Evolutionary conservation across 1,140 invertebrate species (phyloP).

Genomic region (Dendrolimus kikuchii): DNA sequence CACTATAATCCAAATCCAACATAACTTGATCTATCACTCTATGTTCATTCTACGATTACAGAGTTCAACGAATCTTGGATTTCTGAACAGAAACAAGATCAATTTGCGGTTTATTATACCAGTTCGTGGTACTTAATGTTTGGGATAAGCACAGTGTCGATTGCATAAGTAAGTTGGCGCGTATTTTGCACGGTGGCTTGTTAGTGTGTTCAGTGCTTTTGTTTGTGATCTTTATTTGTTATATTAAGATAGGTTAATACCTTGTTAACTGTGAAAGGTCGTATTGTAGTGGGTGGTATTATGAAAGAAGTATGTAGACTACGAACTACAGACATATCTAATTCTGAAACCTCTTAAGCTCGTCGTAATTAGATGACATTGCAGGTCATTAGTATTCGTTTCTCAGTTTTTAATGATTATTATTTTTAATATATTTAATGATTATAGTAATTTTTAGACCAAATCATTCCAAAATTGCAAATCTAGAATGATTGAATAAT

Average conservation of each 20-base stretch:
- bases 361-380: too few species aligned
- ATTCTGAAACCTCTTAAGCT: too few species aligned
- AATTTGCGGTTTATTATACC: slow-evolving; percentile 6
- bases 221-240: too few species aligned
- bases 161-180: slow-evolving; percentile 10
- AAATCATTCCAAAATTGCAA: too few species aligned
- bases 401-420: too few species aligned
- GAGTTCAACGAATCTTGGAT: slow-evolving; percentile 28
- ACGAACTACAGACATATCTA: too few species aligned
- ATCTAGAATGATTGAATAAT: too few species aligned
- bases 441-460: too few species aligned
- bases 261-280: slow-evolving; percentile 30
- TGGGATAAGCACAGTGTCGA: slow-evolving; percentile 8
- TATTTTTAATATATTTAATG: too few species aligned
- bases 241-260: slow-evolving; percentile 14
- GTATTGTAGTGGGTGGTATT: slow-evolving; percentile 28
- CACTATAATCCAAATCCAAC: slow-evolving; percentile 24
- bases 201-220: slow-evolving; percentile 43
- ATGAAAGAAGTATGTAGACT: too few species aligned
- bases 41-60: slow-evolving; percentile 19
- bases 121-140: background rate
- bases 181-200: slow-evolving; percentile 39
- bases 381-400: too few species aligned
- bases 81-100: slow-evolving; percentile 18
- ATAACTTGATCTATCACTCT: slow-evolving; percentile 22